These are phyloP conservation scores for Notiomystis cincta DNA, from an alignment of 2,113 vertebrate species.

Conservation along the genomic window DNA sequence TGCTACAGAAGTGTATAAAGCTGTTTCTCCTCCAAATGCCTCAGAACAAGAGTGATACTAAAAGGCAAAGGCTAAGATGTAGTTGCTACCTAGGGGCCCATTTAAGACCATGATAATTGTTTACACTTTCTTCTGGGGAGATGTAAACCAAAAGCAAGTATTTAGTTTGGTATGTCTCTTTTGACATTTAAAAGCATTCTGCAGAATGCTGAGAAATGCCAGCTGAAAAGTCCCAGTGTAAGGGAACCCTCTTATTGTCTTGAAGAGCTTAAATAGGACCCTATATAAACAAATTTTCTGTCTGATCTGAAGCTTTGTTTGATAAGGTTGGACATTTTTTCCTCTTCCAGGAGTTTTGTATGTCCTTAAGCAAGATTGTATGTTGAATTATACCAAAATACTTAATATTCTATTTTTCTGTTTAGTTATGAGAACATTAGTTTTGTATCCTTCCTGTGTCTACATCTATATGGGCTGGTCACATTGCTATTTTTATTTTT, in stretches of 20 bases:
- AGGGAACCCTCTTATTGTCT: background rate
- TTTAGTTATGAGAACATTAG: background rate
- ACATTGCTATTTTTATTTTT: background rate
- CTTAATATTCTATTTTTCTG: background rate
- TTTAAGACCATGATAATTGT: background rate
- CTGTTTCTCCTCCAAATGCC: background rate
- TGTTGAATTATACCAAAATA: background rate
- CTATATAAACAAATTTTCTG: background rate
- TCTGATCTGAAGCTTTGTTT: background rate
- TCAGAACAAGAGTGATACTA: background rate
- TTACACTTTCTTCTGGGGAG: background rate
- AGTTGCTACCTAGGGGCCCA: background rate
- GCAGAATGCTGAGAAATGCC: background rate
- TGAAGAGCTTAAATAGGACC: background rate
- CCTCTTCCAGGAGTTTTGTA: background rate
- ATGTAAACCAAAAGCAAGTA: background rate
- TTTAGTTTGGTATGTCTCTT: background rate
- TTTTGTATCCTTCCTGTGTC: background rate
- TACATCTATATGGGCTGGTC: background rate
- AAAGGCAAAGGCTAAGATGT: background rate
- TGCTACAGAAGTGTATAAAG: background rate
- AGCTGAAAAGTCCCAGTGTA: background rate
- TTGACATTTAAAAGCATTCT: slow-evolving; percentile 9
- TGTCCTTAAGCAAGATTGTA: background rate
- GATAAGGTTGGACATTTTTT: background rate